A percentile compares a stretch with the other conserved stretches of the same genome.
phyloP scores from a whole-genome alignment of 2,888 invertebrate genomes.

The Macroteleia sp. region DNA sequence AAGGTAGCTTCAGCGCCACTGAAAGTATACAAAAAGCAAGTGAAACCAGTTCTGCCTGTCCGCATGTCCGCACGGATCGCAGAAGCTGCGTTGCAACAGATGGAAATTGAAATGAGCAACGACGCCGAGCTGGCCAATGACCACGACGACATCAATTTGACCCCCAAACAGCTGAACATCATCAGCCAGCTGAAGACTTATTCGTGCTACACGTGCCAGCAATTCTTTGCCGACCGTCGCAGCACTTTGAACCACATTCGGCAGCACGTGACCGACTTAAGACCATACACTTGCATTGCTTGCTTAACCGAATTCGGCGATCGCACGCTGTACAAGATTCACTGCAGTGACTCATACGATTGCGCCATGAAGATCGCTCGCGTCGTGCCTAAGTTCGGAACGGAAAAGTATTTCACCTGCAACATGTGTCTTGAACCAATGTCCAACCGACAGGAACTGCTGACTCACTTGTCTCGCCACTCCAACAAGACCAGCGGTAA shows the following conservation, averaged over 20 bases:
- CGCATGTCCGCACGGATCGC: slow-evolving; percentile 39
- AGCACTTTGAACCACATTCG: slow-evolving; percentile 80
- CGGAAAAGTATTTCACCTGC: slow-evolving; percentile 81
- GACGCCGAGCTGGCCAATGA: slow-evolving; percentile 67
- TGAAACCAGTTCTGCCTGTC: slow-evolving; percentile 12
- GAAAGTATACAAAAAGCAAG: slow-evolving; percentile 10
- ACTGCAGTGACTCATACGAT: slow-evolving; percentile 83
- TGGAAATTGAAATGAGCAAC: slow-evolving; percentile 65
- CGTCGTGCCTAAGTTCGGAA: slow-evolving; percentile 78
- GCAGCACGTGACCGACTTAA: slow-evolving; percentile 80
- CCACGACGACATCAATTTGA: slow-evolving; percentile 75
- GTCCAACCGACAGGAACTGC: slow-evolving; percentile 75
- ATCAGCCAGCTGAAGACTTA: slow-evolving; percentile 82
- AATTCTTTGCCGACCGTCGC: slow-evolving; percentile 76
- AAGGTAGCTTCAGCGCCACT: not conserved
- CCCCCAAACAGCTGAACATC: slow-evolving; percentile 80
- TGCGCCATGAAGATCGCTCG: slow-evolving; percentile 86
- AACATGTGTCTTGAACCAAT: slow-evolving; percentile 81
- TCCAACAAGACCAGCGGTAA: slow-evolving; percentile 74
- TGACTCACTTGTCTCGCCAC: slow-evolving; percentile 77
- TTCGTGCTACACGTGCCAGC: slow-evolving; percentile 79
- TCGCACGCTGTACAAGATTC: slow-evolving; percentile 78
- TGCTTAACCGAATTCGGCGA: slow-evolving; percentile 80
- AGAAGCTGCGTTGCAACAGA: slow-evolving; percentile 49
- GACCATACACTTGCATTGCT: slow-evolving; percentile 81